These are phyloP conservation scores for Pseudomyrmex flavicornis DNA, from an alignment of 1,140 invertebrate genomes.

Conservation along the genomic window DNA sequence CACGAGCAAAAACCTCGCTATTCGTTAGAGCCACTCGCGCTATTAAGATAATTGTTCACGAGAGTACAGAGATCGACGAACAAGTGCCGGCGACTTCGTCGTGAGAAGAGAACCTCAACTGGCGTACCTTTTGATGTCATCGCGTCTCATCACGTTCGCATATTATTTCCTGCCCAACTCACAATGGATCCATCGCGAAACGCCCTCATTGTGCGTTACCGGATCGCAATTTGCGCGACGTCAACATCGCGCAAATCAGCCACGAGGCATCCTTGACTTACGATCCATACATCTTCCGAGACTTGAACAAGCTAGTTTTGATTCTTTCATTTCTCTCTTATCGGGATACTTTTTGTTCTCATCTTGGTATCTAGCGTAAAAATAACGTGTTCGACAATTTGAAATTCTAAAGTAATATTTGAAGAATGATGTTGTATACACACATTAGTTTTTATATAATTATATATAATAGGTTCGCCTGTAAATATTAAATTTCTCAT, in stretches of 20 bases:
- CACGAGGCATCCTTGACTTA: constrained; percentile 53
- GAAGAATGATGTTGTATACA: too few relatives aligned
- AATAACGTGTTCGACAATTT: too few relatives aligned
- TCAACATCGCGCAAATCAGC: constrained; percentile 53
- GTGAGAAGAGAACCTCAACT: constrained; percentile 1
- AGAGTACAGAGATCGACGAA: constrained; percentile 62
- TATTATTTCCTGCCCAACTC: constrained; percentile 51
- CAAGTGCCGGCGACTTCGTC: constrained; percentile 16
- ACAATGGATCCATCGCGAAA: constrained; percentile 47
- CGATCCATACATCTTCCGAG: constrained; percentile 24
- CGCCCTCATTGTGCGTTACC: constrained; percentile 55
- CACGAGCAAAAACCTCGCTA: constrained; percentile 78
- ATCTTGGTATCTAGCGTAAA: background rate
- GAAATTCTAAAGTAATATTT: too few relatives aligned
- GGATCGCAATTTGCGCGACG: constrained; percentile 47
- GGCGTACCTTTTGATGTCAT: constrained; percentile 51
- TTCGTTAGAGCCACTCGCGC: constrained; percentile 82
- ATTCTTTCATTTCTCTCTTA: constrained; percentile 9
- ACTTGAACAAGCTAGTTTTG: constrained; percentile 19
- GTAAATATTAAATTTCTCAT: constrained; percentile 44
- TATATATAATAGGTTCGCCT: constrained; percentile 1
- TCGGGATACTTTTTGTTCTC: constrained; percentile 30
- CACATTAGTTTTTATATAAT: constrained; percentile 32
- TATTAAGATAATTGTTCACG: constrained; percentile 81
- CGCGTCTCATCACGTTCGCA: constrained; percentile 35